Evolutionary conservation across 2,113 vertebrate species (phyloP).

Genomic region (Neolamprologus cancellatus): DNA sequence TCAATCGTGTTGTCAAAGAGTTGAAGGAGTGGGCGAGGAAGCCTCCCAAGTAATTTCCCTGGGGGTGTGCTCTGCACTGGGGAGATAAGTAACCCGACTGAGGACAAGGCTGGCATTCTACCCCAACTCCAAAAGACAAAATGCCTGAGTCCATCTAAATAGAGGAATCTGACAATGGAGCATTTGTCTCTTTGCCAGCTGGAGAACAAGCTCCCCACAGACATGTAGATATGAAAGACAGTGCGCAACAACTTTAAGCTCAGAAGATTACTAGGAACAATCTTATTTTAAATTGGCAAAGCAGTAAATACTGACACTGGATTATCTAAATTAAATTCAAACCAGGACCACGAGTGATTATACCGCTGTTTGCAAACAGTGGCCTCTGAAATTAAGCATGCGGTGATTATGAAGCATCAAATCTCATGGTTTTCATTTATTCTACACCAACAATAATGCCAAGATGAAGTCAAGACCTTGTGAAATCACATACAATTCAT

Average conservation of each 20-base stretch:
- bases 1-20: background rate
- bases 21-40: background rate
- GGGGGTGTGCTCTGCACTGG: conserved; percentile 21
- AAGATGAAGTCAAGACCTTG: background rate
- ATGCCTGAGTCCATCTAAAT: conserved; percentile 48
- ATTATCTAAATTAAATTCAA: conserved; percentile 25
- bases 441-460: background rate
- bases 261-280: conserved; percentile 17
- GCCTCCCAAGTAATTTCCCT: conserved; percentile 32
- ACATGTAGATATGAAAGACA: conserved; percentile 30
- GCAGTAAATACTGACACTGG: background rate
- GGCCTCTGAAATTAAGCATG: background rate
- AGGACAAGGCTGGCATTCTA: conserved; percentile 64
- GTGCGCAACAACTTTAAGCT: conserved; percentile 22
- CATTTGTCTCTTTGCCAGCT: conserved; percentile 52
- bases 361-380: background rate
- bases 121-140: conserved; percentile 38
- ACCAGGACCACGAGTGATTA: background rate
- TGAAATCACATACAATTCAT: background rate
- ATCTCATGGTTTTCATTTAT: conserved; percentile 1
- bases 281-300: conserved; percentile 15
- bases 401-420: background rate
- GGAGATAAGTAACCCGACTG: conserved; percentile 45
- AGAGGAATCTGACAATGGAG: conserved; percentile 59
- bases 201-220: conserved; percentile 49